phyloP scores from a whole-genome alignment of 2,113 vertebrate genomes.

The Percopsis transmontana region DNA sequence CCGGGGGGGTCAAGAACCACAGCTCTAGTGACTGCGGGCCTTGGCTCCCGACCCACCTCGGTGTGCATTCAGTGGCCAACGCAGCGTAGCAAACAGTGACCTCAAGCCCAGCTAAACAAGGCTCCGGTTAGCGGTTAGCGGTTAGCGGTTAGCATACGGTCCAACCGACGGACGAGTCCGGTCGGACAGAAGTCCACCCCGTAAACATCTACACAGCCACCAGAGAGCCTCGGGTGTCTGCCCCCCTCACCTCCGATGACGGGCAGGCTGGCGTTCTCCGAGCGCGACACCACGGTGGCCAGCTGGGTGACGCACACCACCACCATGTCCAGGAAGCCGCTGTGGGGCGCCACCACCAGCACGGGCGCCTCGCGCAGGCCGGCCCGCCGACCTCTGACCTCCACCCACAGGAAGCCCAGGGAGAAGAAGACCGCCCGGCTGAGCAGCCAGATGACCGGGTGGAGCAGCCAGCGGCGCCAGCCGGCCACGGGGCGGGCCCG shows the following conservation, averaged over 20 bases:
- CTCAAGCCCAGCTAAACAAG: no score
- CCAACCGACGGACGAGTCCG: no score
- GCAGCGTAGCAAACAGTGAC: no score
- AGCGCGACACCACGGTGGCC: constrained; percentile 85
- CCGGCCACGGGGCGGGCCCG: constrained; percentile 76
- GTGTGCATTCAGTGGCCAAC: no score
- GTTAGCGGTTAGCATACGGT: no score
- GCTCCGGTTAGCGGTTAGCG: no score
- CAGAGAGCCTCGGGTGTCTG: no score
- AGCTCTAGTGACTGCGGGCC: no score
- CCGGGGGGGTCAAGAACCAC: no score
- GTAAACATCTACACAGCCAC: background rate
- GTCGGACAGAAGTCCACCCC: no score
- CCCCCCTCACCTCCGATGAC: constrained; percentile 86
- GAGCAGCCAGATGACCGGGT: constrained; percentile 71
- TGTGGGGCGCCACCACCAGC: constrained; percentile 88
- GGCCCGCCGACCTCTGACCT: constrained; percentile 82
- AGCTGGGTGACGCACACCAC: constrained; percentile 78
- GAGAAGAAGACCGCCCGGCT: constrained; percentile 83
- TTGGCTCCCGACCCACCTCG: no score
- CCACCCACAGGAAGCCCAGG: constrained; percentile 84
- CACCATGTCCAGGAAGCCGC: constrained; percentile 87
- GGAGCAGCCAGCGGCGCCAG: constrained; percentile 80
- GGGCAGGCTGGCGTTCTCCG: constrained; percentile 84
- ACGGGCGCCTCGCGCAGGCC: constrained; percentile 82